A percentile compares a stretch with the other conserved stretches of the same genome.
Conservation (phyloP, 1,140 invertebrate species). For the Apocrypta bakeri region DNA sequence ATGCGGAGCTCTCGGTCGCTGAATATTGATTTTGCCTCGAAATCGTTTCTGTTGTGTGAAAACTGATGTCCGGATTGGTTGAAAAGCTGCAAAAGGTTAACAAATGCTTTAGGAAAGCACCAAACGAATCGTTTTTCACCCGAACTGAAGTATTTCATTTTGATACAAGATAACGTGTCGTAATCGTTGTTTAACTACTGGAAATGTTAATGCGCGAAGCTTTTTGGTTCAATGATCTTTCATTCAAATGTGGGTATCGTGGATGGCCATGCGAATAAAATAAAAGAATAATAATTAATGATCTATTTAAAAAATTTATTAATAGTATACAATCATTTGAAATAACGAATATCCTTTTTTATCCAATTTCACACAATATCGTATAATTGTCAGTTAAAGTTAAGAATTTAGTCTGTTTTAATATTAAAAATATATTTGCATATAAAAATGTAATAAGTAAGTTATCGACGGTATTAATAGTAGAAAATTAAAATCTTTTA, state of each 20-base stretch:
- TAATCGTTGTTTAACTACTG: background rate
- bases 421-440: too few relatives aligned
- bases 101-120: slow-evolving; percentile 1
- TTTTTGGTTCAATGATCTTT: too few relatives aligned
- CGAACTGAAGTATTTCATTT: background rate
- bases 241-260: too few relatives aligned
- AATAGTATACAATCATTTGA: background rate
- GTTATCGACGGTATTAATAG: too few relatives aligned
- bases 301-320: background rate
- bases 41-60: slow-evolving; percentile 78
- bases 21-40: slow-evolving; percentile 83
- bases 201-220: too few relatives aligned
- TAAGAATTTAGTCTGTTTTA: too few relatives aligned
- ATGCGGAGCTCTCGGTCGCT: slow-evolving; percentile 80
- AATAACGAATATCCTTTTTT: background rate
- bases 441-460: too few relatives aligned
- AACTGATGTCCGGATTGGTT: slow-evolving; percentile 59
- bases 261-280: too few relatives aligned
- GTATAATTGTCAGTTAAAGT: background rate
- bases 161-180: too few relatives aligned
- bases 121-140: background rate
- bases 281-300: background rate
- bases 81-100: slow-evolving; percentile 63
- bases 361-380: background rate
- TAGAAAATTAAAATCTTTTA: background rate